Evolutionary conservation across 2,888 invertebrate genomes (phyloP), one percentile per base, ranked within the genome.

Genomic region (Camponotus fellah): DNA sequence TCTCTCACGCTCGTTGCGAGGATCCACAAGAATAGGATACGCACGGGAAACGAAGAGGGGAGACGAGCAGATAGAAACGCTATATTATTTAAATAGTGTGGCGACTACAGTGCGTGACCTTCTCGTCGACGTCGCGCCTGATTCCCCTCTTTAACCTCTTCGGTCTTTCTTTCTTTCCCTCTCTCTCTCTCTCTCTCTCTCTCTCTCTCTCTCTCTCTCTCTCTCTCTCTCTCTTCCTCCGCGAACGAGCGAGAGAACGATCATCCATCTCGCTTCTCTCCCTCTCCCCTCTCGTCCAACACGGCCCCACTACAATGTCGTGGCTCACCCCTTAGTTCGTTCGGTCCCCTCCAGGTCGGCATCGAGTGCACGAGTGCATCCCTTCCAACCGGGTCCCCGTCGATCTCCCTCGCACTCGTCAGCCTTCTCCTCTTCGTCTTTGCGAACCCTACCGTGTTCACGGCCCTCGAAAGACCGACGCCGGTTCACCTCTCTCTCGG

Each of bases 81-180:
- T 91, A 91, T 90, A 91, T 92, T 92, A 92, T 92, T 92, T 92
- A 91, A 92, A 92, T 91, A 92, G 89, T 90, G 90, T 91, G 91
- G 91, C 91, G 90, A 91, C 91, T 88, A 86, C 89, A 86, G 90
- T 92, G 92, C 92, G 92, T 92, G 92, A 92, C 92, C 92, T 92
- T 92, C 92, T 88, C 91, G 90, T 90, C 90, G 91, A 90, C 90
- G 89, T 89, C 88, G 86, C 88, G 88, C 90, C 87, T 87, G 89
- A 88, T 88, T 87, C 87, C 88, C 86, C 87, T 88, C 86, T 86
- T 90, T 90, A 90, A 86, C 89, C 88, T 91, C 90, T 84, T 86
- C 86, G 32, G 32, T 77, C 86, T 83, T 86, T 83, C 83, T 77
- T 46, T 56, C 49, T 34, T 74, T 60, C n/a, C n/a, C n/a, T n/a